Evolutionary conservation across 2,888 invertebrate genomes (phyloP).

Genomic region (Polydrusus pterygomalis): DNA sequence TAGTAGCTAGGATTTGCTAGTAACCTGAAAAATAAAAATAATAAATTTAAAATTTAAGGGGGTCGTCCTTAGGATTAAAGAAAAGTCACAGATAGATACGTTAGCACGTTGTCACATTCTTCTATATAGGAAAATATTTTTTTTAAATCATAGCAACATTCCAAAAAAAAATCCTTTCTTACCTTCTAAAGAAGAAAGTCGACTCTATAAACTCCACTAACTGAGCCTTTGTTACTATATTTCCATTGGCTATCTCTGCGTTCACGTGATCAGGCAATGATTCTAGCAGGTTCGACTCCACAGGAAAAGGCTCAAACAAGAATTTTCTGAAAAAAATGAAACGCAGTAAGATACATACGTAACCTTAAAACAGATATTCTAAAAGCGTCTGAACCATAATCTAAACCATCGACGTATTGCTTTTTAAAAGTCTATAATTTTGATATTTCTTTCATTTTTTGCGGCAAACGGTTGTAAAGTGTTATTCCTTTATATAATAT

Average conservation of each 20-base stretch:
- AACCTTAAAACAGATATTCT: no score
- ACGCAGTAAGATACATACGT: background rate
- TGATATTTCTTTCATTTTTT: no score
- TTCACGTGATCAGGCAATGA: constrained; percentile 98
- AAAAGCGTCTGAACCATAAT: no score
- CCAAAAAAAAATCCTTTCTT: background rate
- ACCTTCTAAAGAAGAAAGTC: constrained; percentile 96
- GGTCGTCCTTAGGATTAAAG: no score
- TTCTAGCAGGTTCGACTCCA: constrained; percentile 94
- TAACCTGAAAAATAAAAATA: constrained; percentile 69
- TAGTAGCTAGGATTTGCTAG: constrained; percentile 95
- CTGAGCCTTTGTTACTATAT: constrained; percentile 93
- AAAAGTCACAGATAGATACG: no score
- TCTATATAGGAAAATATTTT: no score
- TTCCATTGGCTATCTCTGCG: constrained; percentile 97
- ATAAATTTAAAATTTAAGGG: background rate
- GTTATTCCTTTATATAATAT: no score
- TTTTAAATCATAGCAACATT: no score
- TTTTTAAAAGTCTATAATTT: no score
- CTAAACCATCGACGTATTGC: no score
- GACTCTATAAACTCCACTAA: constrained; percentile 98
- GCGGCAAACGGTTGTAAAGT: no score
- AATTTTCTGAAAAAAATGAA: constrained; percentile 88
- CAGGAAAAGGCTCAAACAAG: constrained; percentile 99
- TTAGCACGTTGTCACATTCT: no score